Evolutionary conservation across 2,888 invertebrate species (phyloP), one percentile per base, ranked within the genome.

Genomic region (Apodemia mormo): DNA sequence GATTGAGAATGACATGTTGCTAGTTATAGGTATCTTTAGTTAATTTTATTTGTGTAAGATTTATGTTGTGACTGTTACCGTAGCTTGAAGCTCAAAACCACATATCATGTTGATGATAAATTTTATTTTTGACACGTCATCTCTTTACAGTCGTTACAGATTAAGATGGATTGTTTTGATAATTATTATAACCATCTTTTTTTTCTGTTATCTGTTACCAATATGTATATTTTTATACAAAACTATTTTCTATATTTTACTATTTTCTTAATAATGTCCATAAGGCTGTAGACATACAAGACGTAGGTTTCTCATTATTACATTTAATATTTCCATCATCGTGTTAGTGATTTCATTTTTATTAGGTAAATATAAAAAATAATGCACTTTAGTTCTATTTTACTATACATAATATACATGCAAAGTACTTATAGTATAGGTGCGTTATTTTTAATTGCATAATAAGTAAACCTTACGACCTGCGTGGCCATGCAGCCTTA

Each of bases 1-100:
- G 40, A 8, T 40, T 40, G 40, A 40, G 22, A 9, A 2, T 3
- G 58, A 58, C 30, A 58, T 58, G 58, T 58, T 58, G 58, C 58
- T 30, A 58, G 22, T 54, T 69, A 58, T 45, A 22, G 22, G 22
- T 22, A 45, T 64, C 22, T 70, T 72, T 72, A 73, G 69, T 70
- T 69, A 29, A 45, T 64, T 61, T 68, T 56, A 43, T 72, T 78
- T 77, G 78, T 80, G 73, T 68, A 67, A 70, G 66, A 68, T 82
- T 45, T 82, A 81, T 79, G 81, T 84, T 84, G 81, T 84, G 81
- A 81, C 80, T 83, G 87, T 90, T 90, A 91, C 89, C 89, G 82
- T 79, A 82, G 85, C 86, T 87, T 73, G 79, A 86, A 83, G 92
- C 92, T 92, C 91, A 92, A 91, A 83, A 85, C 3, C 81, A 90